phyloP scores from a whole-genome alignment of 2,797 vertebrate genomes.

The Myripristis jacobus region DNA sequence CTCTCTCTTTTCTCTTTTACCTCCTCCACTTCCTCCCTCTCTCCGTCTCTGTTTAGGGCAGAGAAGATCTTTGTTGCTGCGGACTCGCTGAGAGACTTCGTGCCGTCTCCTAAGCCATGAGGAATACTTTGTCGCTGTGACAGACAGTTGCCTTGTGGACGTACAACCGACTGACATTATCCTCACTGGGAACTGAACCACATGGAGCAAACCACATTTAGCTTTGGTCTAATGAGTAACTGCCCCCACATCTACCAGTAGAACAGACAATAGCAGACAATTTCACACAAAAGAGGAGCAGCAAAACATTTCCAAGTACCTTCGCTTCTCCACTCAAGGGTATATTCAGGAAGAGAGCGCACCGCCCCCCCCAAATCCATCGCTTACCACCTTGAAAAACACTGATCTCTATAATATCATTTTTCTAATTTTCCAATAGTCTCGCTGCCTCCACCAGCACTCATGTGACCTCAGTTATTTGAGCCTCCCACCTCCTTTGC shows the following conservation, averaged over 20 bases:
- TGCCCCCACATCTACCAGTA: background rate
- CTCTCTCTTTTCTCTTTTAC: too few relatives aligned
- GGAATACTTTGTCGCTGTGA: constrained; percentile 38
- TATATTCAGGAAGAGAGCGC: constrained; percentile 3
- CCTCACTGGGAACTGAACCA: background rate
- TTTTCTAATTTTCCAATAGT: background rate
- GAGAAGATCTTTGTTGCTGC: constrained; percentile 17
- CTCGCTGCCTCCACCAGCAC: background rate
- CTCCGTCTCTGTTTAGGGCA: constrained; percentile 50
- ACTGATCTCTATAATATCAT: background rate
- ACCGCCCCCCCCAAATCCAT: background rate
- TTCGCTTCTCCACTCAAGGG: background rate
- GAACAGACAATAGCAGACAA: background rate
- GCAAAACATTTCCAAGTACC: constrained; percentile 14
- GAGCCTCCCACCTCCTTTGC: constrained; percentile 15
- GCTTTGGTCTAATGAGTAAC: background rate
- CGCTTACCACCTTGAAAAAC: background rate
- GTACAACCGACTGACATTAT: constrained; percentile 10
- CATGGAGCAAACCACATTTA: background rate
- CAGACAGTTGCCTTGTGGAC: constrained; percentile 17
- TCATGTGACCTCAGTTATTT: constrained; percentile 1
- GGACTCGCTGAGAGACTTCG: constrained; percentile 36
- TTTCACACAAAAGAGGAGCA: background rate
- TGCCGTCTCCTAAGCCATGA: constrained; percentile 35
- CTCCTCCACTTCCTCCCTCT: background rate